Base-by-base conservation (phyloP, 2,888 invertebrate genomes). In the Julus scandinavius region DNA sequence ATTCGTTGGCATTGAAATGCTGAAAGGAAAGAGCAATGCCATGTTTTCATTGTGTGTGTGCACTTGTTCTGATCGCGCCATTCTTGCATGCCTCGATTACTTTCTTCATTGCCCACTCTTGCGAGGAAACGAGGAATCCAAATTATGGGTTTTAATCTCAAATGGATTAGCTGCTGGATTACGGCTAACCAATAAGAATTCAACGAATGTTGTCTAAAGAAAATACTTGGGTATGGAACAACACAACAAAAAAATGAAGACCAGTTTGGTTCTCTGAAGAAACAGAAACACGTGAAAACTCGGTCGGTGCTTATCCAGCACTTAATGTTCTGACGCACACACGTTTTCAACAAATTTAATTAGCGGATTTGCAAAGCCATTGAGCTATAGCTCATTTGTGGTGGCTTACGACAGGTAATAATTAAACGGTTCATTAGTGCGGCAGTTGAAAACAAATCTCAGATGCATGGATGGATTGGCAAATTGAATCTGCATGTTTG, bases 321-420 rank as follows among this genome's bases (percentile, higher is more conserved):
- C 9, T 20, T 63, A 63, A 63, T 20, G 63, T 63, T 20, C 63
- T 45, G n/a, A 2, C 63, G 20, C 17, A 20, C 5, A 58, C n/a
- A 20, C 20, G 63, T 63, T 63, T 45, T 63, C 4, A 20, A n/a
- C 4, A 54, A n/a, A 63, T n/a, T n/a, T 63, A 63, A 63, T 63
- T 63, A 63, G 63, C 63, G n/a, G 63, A 20, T 63, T 63, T 63
- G n/a, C 63, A 20, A 20, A 63, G 63, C 63, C 63, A 20, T 63
- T 63, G 63, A 63, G 63, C 63, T 63, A 9, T 63, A n/a, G 63
- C 63, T 63, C 63, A 63, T 63, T 63, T 63, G 63, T 63, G 63
- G 63, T n/a, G 63, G 63, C 63, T 63, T 63, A 63, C 63, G 63
- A 63, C 63, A 63, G 63, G 63, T 63, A 63, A 63, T 63, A 63